phyloP scores from a whole-genome alignment of 2,113 vertebrate species.

The Platichthys stellatus region DNA sequence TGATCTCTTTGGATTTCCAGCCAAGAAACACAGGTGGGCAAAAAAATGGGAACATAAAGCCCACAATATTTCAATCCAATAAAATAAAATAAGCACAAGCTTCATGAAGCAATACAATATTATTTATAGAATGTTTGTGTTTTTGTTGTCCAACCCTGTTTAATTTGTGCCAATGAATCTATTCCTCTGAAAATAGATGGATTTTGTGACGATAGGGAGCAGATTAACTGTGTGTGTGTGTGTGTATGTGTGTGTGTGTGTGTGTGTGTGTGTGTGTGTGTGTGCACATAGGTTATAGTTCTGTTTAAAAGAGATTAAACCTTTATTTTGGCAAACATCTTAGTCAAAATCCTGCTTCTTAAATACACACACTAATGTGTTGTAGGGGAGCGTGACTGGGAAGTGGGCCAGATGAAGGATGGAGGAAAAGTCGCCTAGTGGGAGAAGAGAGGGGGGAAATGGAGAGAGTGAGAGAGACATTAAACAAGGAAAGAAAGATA shows the following conservation, averaged over 20 bases:
- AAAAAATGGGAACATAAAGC: neutral
- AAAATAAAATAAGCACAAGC: neutral
- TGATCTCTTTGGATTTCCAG: slow-evolving; percentile 34
- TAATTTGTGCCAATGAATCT: slow-evolving; percentile 61
- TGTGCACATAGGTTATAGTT: slow-evolving; percentile 49
- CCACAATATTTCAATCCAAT: neutral
- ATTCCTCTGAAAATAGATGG: slow-evolving; percentile 61
- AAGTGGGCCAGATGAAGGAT: slow-evolving; percentile 57
- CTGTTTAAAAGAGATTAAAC: slow-evolving; percentile 70
- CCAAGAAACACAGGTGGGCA: slow-evolving; percentile 22
- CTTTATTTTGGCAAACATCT: slow-evolving; percentile 72
- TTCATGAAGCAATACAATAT: slow-evolving; percentile 11
- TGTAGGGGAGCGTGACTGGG: slow-evolving; percentile 37
- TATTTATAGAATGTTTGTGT: neutral
- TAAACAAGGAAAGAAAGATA: slow-evolving; percentile 24
- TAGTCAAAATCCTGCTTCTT: slow-evolving; percentile 64
- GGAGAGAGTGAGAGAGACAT: neutral
- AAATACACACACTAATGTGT: slow-evolving; percentile 35
- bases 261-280: neutral
- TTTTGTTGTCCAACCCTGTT: slow-evolving; percentile 27
- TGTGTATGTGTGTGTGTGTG: neutral
- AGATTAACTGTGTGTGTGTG: slow-evolving; percentile 44
- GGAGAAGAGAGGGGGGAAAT: slow-evolving; percentile 9
- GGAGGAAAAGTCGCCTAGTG: slow-evolving; percentile 42
- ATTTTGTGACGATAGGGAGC: slow-evolving; percentile 58